Conservation (phyloP, 2,113 vertebrate genomes). For the Corydoras maculifer region DNA sequence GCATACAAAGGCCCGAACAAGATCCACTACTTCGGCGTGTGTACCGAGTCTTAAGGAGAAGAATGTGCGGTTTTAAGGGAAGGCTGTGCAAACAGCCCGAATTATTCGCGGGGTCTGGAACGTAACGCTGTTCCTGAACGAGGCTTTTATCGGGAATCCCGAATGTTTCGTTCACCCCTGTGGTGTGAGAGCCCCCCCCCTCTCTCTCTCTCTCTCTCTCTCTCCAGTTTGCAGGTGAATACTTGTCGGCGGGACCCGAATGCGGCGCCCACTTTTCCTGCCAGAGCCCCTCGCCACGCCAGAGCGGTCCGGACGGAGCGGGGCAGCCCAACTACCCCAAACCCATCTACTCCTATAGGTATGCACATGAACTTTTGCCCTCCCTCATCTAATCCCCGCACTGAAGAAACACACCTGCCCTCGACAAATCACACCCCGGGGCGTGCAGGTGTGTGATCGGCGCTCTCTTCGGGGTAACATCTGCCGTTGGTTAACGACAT, state of each 20-base stretch:
- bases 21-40: conserved; percentile 7
- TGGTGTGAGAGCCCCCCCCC: too few relatives aligned
- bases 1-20: neutral
- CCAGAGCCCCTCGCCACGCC: conserved; percentile 47
- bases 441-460: conserved; percentile 30
- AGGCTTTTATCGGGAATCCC: too few relatives aligned
- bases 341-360: conserved; percentile 99
- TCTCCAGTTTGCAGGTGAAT: conserved; percentile 71
- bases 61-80: neutral
- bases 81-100: neutral
- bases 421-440: conserved; percentile 6
- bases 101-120: neutral
- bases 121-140: too few relatives aligned
- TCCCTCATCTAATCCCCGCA: neutral
- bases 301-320: conserved; percentile 51
- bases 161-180: too few relatives aligned
- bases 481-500: too few relatives aligned
- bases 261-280: conserved; percentile 72
- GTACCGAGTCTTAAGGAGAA: conserved; percentile 10
- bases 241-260: conserved; percentile 64
- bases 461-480: too few relatives aligned
- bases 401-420: conserved; percentile 14
- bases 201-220: conserved; percentile 29
- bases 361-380: conserved; percentile 18
- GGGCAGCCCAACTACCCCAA: conserved; percentile 82